A percentile compares a stretch with the other conserved stretches of the same genome.
Evolutionary conservation across 2,888 invertebrate genomes (phyloP).

Genomic region (Melikaiella ostensackeni): DNA sequence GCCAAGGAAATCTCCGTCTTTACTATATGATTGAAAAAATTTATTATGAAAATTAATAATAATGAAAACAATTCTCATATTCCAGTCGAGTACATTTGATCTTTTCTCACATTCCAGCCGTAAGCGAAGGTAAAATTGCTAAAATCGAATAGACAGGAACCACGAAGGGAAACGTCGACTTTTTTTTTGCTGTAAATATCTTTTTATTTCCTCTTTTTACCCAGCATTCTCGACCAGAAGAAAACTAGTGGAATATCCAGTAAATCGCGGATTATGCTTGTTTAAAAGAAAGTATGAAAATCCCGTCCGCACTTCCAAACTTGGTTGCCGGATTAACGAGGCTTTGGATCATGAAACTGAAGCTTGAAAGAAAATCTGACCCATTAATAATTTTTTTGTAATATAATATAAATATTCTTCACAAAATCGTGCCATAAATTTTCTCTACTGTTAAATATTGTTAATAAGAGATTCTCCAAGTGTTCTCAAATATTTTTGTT

Average conservation of each 20-base stretch:
- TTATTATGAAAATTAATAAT: not conserved
- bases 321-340: not conserved
- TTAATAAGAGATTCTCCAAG: not conserved
- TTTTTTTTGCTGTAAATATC: not conserved
- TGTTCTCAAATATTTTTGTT: not conserved
- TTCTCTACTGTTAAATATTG: not conserved
- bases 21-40: no score
- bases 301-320: not conserved
- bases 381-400: not conserved
- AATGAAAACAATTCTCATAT: not conserved
- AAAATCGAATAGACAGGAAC: not conserved
- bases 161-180: not conserved
- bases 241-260: not conserved
- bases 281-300: constrained; percentile 6
- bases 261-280: constrained; percentile 9
- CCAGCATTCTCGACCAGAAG: not conserved
- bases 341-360: not conserved
- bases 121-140: not conserved
- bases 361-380: not conserved
- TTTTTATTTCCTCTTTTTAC: no score
- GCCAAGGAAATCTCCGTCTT: no score
- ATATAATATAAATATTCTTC: not conserved
- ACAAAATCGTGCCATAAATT: constrained; percentile 18
- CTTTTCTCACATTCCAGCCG: not conserved
- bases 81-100: not conserved